Percentiles rank a stretch among this genome's conserved stretches.
Evolutionary conservation across 2,888 invertebrate genomes (phyloP).

Genomic region (Chamaedrilus cognettii): DNA sequence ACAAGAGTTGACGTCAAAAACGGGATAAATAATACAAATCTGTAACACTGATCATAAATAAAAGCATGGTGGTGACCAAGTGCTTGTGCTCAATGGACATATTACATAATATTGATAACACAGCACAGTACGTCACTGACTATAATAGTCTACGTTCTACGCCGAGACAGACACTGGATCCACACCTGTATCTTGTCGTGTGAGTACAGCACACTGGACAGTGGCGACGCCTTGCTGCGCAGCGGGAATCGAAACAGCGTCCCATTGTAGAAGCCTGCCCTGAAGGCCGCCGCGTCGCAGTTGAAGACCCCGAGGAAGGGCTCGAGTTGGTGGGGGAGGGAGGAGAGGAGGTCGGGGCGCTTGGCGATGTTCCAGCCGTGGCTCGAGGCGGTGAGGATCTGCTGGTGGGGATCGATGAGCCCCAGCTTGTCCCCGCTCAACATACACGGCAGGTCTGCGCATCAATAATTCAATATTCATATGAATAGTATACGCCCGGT

Average conservation of each 20-base stretch:
- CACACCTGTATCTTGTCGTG: conserved; percentile 29
- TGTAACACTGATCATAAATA: no score
- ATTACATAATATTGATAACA: no score
- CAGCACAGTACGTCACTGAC: no score
- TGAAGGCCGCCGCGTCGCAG: conserved; percentile 31
- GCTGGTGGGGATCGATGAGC: conserved; percentile 48
- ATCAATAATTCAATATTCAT: no score
- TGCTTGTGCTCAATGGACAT: no score
- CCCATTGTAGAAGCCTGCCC: conserved; percentile 40
- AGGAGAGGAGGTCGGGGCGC: conserved; percentile 20
- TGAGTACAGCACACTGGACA: conserved; percentile 34
- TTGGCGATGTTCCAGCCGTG: conserved; percentile 32
- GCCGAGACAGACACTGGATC: no score
- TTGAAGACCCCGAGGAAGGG: conserved; percentile 46
- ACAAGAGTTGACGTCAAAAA: no score
- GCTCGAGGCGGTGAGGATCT: conserved; percentile 32
- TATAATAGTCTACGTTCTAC: no score
- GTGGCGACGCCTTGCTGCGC: conserved; percentile 37
- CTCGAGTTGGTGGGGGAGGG: conserved; percentile 42
- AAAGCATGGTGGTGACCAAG: no score
- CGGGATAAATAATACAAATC: no score
- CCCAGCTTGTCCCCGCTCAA: conserved; percentile 48
- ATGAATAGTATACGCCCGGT: no score
- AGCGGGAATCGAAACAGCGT: conserved; percentile 54
- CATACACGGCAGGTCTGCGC: conserved; percentile 41